A percentile compares a stretch with the other conserved stretches of the same genome.
phyloP scores from a whole-genome alignment of 1,140 invertebrate genomes.

The Limonius californicus region DNA sequence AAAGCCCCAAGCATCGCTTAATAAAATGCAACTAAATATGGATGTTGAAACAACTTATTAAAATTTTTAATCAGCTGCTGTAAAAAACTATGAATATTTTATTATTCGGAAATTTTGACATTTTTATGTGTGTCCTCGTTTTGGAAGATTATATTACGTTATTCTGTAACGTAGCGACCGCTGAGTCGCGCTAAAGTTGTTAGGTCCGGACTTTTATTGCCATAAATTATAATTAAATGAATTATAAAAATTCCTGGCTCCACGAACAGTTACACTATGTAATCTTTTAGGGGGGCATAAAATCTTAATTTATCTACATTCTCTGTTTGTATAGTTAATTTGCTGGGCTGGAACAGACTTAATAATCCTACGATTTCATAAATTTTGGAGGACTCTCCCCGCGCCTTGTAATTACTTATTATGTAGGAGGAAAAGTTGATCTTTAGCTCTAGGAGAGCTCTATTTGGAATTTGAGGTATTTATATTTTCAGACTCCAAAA shows the following conservation, averaged over 20 bases:
- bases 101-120: slow-evolving; percentile 6
- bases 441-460: no score
- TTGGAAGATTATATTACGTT: slow-evolving; percentile 4
- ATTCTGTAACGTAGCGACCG: slow-evolving; percentile 2
- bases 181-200: slow-evolving; percentile 9
- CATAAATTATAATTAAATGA: slow-evolving; percentile 15
- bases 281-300: slow-evolving; percentile 13
- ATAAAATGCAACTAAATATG: background rate
- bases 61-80: slow-evolving; percentile 1
- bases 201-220: slow-evolving; percentile 5
- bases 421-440: no score
- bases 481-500: no score
- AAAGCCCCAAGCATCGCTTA: no score
- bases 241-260: slow-evolving; percentile 8
- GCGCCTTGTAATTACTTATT: no score
- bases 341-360: no score
- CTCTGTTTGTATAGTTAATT: slow-evolving; percentile 11
- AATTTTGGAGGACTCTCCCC: no score
- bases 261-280: background rate
- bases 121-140: background rate
- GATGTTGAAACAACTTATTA: slow-evolving; percentile 12
- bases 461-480: no score
- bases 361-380: no score
- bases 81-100: slow-evolving; percentile 8
- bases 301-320: slow-evolving; percentile 9